Evolutionary conservation across 2,888 invertebrate species (phyloP), one percentile per base, ranked within the genome.

Genomic region (Polymixis lichenea): DNA sequence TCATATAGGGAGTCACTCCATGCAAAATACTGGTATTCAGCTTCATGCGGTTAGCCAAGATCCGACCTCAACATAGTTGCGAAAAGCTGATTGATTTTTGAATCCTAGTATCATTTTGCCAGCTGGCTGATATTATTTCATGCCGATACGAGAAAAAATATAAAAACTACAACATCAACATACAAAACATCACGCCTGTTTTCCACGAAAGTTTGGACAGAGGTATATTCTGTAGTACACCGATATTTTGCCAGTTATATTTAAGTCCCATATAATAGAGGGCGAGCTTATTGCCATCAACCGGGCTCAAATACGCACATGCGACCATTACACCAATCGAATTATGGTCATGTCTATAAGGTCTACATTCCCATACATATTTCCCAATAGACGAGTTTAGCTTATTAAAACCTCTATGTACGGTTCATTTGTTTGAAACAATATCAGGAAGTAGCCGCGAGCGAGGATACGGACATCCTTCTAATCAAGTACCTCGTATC

Each of bases 391-490:
- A 60, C 55, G 73, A 78, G 70, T 71, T 66, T 60, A 43, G 28
- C 62, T 74, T 84, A 77, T 78, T 78, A 66, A 77, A 72, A 72
- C 62, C 72, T 67, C 25, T 62, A 58, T 77, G 46, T 82, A 71
- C 80, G 78, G 78, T 83, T 89, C 90, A 91, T 92, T 93, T 92
- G 92, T 92, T 92, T 87, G 90, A 90, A 93, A 94, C 93, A 93
- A 93, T 93, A 92, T 91, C 85, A 86, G 87, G 88, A 90, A 88
- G 86, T 91, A 84, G 93, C 95, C 95, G 86, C 92, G 80, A 90
- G 95, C 95, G 91, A 94, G 95, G 95, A 91, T 84, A 84, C 90
- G 91, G 90, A 91, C 92, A 91, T 92, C 91, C 91, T 88, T 91
- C 92, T 93, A 93, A 94, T 94, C 93, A 94, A 90, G 90, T 86